Percentiles rank a stretch among this genome's conserved stretches.
Conservation (phyloP, 2,888 invertebrate genomes). For the Leptinotarsa rubiginosa region DNA sequence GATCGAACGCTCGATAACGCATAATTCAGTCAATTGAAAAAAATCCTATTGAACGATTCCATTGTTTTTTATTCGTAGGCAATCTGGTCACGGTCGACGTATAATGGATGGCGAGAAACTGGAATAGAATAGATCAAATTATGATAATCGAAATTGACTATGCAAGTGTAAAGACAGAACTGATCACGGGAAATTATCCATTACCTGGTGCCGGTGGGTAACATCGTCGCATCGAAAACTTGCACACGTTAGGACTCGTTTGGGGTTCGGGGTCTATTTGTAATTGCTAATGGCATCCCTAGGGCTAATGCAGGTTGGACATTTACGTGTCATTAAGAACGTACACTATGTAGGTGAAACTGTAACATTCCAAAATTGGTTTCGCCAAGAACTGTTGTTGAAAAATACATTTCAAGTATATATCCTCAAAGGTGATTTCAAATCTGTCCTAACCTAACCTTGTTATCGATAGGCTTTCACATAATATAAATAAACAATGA, state of each 20-base stretch:
- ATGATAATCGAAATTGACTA: slow-evolving; percentile 29
- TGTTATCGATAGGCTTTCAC: too few species aligned
- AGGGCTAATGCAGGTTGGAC: background rate
- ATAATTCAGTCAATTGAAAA: slow-evolving; percentile 17
- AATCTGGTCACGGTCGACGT: slow-evolving; percentile 21
- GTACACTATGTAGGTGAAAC: too few species aligned
- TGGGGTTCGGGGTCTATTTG: background rate
- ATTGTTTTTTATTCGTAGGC: slow-evolving; percentile 18
- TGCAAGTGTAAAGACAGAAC: slow-evolving; percentile 20
- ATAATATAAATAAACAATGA: too few species aligned
- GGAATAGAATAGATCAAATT: slow-evolving; percentile 29
- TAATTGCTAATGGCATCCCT: background rate
- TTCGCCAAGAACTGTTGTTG: too few species aligned
- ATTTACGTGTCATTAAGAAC: background rate
- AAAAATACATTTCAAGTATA: too few species aligned
- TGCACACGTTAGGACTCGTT: background rate
- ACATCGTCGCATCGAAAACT: slow-evolving; percentile 13
- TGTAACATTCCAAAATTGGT: too few species aligned
- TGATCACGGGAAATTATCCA: slow-evolving; percentile 29
- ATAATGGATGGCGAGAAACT: slow-evolving; percentile 4
- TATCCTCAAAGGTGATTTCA: too few species aligned
- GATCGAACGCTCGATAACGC: slow-evolving; percentile 22
- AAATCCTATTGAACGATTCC: slow-evolving; percentile 15
- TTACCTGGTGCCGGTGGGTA: slow-evolving; percentile 11
- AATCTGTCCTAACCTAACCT: too few species aligned